These are phyloP conservation scores for Pteropus rufus DNA, from an alignment of 2,797 vertebrate species.

Conservation along the genomic window DNA sequence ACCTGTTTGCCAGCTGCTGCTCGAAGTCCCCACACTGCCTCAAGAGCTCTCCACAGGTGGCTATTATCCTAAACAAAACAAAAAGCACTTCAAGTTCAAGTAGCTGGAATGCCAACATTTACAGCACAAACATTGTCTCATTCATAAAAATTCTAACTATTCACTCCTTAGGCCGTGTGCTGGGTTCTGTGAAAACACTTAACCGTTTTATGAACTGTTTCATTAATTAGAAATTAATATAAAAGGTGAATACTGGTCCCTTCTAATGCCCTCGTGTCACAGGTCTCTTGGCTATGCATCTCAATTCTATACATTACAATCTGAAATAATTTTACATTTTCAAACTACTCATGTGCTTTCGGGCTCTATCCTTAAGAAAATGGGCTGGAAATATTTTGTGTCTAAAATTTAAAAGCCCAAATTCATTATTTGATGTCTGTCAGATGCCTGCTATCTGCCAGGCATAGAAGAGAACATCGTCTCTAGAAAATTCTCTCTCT, in stretches of 20 bases:
- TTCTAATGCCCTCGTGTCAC: background rate
- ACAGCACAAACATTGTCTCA: slow-evolving; percentile 49
- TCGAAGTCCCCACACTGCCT: slow-evolving; percentile 95
- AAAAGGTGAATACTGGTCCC: background rate
- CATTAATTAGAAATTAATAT: background rate
- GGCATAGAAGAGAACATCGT: background rate
- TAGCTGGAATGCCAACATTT: slow-evolving; percentile 32
- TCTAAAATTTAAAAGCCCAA: slow-evolving; percentile 23
- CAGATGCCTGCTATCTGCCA: background rate
- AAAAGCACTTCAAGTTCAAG: slow-evolving; percentile 37
- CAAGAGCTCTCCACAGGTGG: slow-evolving; percentile 95
- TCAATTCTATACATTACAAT: background rate
- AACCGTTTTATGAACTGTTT: background rate
- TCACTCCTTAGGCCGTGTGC: background rate
- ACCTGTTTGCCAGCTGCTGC: slow-evolving; percentile 97
- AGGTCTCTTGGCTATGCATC: background rate
- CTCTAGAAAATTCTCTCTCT: background rate
- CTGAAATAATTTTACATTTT: background rate
- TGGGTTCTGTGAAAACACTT: background rate
- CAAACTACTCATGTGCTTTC: background rate
- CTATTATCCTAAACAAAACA: slow-evolving; percentile 89
- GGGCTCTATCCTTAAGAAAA: slow-evolving; percentile 27
- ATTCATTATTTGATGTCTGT: background rate
- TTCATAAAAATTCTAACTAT: slow-evolving; percentile 64
- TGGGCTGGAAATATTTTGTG: background rate